phyloP scores from a whole-genome alignment of 2,113 vertebrate genomes.

The Albula glossodonta region DNA sequence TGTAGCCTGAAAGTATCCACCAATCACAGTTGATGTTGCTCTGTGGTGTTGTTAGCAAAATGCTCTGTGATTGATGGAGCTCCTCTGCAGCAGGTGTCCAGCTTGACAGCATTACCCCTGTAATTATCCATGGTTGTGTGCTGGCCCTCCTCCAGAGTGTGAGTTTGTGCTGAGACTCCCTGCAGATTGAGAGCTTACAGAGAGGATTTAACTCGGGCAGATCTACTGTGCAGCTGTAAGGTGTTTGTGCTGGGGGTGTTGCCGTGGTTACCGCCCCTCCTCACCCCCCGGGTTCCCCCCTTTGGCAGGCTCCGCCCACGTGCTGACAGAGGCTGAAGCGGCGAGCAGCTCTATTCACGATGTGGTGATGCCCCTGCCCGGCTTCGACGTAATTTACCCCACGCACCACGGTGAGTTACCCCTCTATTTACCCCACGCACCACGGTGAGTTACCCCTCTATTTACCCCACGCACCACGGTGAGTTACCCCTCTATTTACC shows the following conservation, averaged over 20 bases:
- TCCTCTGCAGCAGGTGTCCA: no score
- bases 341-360: constrained; percentile 82
- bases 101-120: no score
- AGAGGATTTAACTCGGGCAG: background rate
- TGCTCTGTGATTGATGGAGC: no score
- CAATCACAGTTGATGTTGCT: no score
- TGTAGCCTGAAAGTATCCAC: no score
- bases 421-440: no score
- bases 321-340: constrained; percentile 81
- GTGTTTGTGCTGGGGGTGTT: background rate
- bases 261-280: background rate
- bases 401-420: no score
- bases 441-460: no score
- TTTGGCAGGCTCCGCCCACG: constrained; percentile 77
- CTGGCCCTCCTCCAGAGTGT: background rate
- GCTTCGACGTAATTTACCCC: constrained; percentile 94
- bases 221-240: background rate
- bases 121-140: background rate
- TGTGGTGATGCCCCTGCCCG: constrained; percentile 95
- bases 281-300: no score
- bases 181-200: background rate
- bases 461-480: no score
- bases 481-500: no score
- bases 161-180: background rate
- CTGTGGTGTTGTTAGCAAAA: no score